phyloP scores from a whole-genome alignment of 2,113 vertebrate genomes.

The Rhynchomys soricoides region DNA sequence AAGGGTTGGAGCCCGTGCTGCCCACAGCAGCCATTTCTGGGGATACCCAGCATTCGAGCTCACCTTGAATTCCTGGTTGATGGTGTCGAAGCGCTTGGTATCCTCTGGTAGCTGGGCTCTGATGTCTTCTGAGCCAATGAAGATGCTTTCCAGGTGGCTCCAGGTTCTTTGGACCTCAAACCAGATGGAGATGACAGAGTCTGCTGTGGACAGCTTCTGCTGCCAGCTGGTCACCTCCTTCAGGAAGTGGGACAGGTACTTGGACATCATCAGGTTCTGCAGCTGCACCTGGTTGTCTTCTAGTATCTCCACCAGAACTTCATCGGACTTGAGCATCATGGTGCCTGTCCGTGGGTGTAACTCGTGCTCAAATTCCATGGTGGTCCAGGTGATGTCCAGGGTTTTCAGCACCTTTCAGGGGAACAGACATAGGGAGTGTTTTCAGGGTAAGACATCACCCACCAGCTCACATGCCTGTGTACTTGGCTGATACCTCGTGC shows the following conservation, averaged over 20 bases:
- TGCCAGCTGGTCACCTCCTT: constrained; percentile 86
- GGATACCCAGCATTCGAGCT: rapidly evolving
- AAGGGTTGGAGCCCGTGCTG: rapidly evolving
- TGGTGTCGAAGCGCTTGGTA: constrained; percentile 79
- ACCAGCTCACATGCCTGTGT: too few relatives aligned
- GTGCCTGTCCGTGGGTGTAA: constrained; percentile 81
- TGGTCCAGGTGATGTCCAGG: constrained; percentile 84
- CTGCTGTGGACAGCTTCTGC: constrained; percentile 83
- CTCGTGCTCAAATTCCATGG: constrained; percentile 83
- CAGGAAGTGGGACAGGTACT: constrained; percentile 87
- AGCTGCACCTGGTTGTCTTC: constrained; percentile 90
- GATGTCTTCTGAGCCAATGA: constrained; percentile 87
- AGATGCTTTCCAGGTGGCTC: constrained; percentile 89
- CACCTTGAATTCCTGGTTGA: constrained; percentile 86
- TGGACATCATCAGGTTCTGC: constrained; percentile 87
- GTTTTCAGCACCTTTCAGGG: constrained; percentile 81
- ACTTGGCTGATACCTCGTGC: rapidly evolving
- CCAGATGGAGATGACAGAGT: constrained; percentile 85
- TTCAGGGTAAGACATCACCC: too few relatives aligned
- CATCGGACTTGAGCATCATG: constrained; percentile 82
- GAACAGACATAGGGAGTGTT: rapidly evolving
- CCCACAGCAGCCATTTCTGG: rapidly evolving
- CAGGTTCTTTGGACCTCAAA: constrained; percentile 89
- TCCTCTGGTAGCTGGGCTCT: constrained; percentile 84
- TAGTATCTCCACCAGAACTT: constrained; percentile 85